A percentile compares a stretch with the other conserved stretches of the same genome.
Conservation (phyloP, 92 coral and sea anemone species). For the Palythoa grandiflora region DNA sequence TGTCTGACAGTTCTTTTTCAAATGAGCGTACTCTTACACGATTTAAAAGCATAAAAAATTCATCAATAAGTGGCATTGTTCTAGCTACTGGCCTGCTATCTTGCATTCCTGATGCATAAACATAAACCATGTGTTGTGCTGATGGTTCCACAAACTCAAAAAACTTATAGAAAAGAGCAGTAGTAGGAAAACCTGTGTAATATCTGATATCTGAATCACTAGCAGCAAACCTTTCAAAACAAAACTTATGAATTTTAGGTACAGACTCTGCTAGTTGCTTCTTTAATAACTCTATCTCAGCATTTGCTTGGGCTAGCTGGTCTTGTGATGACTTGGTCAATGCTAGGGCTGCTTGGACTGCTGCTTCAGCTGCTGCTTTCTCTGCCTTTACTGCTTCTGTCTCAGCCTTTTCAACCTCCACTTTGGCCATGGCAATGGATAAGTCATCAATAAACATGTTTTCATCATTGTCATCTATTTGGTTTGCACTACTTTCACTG, state of each 20-base stretch:
- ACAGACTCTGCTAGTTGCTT: slow-evolving; percentile 36
- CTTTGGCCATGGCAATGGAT: slow-evolving; percentile 30
- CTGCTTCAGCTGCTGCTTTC: slow-evolving; percentile 53
- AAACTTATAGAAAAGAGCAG: slow-evolving; percentile 44
- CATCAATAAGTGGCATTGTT: slow-evolving; percentile 43
- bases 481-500: slow-evolving; percentile 19
- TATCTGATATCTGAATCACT: slow-evolving; percentile 18
- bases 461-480: slow-evolving; percentile 23
- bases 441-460: slow-evolving; percentile 20
- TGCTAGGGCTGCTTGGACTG: slow-evolving; percentile 51
- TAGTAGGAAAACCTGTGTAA: slow-evolving; percentile 18
- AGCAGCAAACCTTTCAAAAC: slow-evolving; percentile 3
- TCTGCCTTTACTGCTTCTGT: slow-evolving; percentile 49
- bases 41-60: slow-evolving; percentile 34
- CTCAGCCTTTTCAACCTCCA: slow-evolving; percentile 48
- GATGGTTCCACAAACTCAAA: slow-evolving; percentile 53
- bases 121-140: slow-evolving; percentile 47
- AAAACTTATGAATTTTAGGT: slow-evolving; percentile 39
- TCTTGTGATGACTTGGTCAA: slow-evolving; percentile 36
- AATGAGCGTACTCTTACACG: slow-evolving; percentile 49
- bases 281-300: slow-evolving; percentile 47
- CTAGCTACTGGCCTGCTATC: slow-evolving; percentile 56
- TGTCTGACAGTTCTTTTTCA: background rate
- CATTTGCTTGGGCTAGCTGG: slow-evolving; percentile 43
- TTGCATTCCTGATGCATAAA: slow-evolving; percentile 55